These are phyloP conservation scores for Drosophila mayaguana DNA, from an alignment of 2,888 invertebrate genomes.

Conservation along the genomic window DNA sequence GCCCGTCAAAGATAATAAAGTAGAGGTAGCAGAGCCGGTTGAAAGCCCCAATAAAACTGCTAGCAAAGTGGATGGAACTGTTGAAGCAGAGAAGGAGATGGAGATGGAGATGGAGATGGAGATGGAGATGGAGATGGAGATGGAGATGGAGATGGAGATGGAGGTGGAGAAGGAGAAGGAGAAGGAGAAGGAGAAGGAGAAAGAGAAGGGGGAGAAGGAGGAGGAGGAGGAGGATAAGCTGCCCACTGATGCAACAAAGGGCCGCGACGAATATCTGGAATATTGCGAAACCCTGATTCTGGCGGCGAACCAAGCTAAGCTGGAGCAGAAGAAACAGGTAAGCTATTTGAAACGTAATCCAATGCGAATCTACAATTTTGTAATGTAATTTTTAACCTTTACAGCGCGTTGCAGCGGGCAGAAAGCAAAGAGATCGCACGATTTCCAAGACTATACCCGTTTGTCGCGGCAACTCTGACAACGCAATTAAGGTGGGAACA, in stretches of 20 bases:
- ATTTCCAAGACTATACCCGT: neutral
- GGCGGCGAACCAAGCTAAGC: constrained; percentile 76
- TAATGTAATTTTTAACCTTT: neutral
- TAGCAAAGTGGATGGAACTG: neutral
- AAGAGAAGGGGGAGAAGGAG: too few species aligned
- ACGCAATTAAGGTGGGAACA: neutral
- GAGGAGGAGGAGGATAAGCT: neutral
- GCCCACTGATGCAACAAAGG: constrained; percentile 7
- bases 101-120: too few species aligned
- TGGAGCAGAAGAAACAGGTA: constrained; percentile 76
- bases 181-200: too few species aligned
- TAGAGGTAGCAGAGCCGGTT: neutral
- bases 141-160: too few species aligned
- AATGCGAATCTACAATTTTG: neutral
- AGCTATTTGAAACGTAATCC: neutral
- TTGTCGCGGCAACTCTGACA: neutral
- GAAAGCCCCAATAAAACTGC: neutral
- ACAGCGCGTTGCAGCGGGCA: constrained; percentile 57
- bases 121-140: too few species aligned
- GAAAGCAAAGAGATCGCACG: constrained; percentile 14
- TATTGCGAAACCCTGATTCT: constrained; percentile 78
- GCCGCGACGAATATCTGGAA: constrained; percentile 50
- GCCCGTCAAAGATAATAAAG: neutral
- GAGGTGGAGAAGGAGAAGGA: too few species aligned
- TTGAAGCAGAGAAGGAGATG: neutral